phyloP scores from a whole-genome alignment of 92 coral and sea anemone species.

The Umimayanthus chanpuru region DNA sequence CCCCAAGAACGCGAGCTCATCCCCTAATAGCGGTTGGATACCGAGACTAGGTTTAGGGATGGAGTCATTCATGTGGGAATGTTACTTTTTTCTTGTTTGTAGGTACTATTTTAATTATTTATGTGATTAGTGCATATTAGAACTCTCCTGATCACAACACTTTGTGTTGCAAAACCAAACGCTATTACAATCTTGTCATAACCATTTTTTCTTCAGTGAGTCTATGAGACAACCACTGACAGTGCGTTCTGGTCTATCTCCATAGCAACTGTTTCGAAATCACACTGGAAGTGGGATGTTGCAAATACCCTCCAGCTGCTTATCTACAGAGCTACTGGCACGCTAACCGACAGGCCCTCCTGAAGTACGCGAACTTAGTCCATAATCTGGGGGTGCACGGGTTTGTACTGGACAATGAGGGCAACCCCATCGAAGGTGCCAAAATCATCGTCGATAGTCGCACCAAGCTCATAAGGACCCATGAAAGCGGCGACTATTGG shows the following conservation, averaged over 20 bases:
- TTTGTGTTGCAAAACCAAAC: too few species aligned
- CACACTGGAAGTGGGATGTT: constrained; percentile 89
- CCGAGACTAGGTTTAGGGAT: too few species aligned
- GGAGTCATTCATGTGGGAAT: too few species aligned
- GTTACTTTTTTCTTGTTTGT: too few species aligned
- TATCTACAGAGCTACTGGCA: constrained; percentile 76
- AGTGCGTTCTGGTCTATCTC: neutral
- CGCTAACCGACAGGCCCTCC: constrained; percentile 85
- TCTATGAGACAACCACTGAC: too few species aligned
- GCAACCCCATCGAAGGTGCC: constrained; percentile 82
- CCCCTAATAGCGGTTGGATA: too few species aligned
- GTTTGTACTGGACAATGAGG: constrained; percentile 77
- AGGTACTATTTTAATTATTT: too few species aligned
- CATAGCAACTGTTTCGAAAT: constrained; percentile 94
- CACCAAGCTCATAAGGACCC: constrained; percentile 76
- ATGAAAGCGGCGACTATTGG: constrained; percentile 89
- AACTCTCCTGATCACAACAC: too few species aligned
- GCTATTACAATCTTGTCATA: too few species aligned
- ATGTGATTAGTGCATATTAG: too few species aligned
- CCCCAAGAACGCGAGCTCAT: too few species aligned
- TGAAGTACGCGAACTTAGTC: constrained; percentile 75
- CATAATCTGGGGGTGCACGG: constrained; percentile 92
- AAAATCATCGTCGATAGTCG: constrained; percentile 83
- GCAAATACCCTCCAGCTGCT: constrained; percentile 85
- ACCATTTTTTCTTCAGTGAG: too few species aligned